phyloP scores from a whole-genome alignment of 2,888 invertebrate species.

The Drosophila cognata region DNA sequence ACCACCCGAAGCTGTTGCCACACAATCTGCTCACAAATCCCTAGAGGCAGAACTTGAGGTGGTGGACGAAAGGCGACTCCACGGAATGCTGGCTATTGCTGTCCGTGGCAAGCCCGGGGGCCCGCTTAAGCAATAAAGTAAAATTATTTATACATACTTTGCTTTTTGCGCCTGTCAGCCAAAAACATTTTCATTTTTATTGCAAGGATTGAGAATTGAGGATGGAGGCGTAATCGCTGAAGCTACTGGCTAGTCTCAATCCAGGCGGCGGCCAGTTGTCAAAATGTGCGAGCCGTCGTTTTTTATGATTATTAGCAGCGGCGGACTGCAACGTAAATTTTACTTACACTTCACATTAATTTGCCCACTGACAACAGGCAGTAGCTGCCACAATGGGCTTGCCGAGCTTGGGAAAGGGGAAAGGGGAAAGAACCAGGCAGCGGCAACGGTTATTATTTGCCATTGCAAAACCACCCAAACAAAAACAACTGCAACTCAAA shows the following conservation, averaged over 20 bases:
- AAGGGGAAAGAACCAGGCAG: conserved; percentile 1
- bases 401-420: background rate
- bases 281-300: conserved; percentile 63
- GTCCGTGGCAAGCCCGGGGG: conserved; percentile 26
- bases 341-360: conserved; percentile 78
- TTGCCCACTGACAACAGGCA: conserved; percentile 59
- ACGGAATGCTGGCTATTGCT: conserved; percentile 2
- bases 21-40: conserved; percentile 37
- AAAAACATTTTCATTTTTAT: conserved; percentile 44
- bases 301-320: conserved; percentile 76
- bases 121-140: conserved; percentile 67
- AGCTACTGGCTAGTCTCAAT: conserved; percentile 7
- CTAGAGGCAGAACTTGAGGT: conserved; percentile 7
- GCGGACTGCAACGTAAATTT: conserved; percentile 68
- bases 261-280: conserved; percentile 49
- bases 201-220: conserved; percentile 42
- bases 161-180: conserved; percentile 68
- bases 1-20: conserved; percentile 41
- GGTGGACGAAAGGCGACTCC: background rate
- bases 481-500: conserved; percentile 17
- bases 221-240: conserved; percentile 22
- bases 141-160: conserved; percentile 71
- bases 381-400: conserved; percentile 7
- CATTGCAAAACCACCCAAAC: conserved; percentile 62
- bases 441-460: conserved; percentile 73